phyloP scores from a whole-genome alignment of 2,888 invertebrate genomes.

The Aporophyla nigra region DNA sequence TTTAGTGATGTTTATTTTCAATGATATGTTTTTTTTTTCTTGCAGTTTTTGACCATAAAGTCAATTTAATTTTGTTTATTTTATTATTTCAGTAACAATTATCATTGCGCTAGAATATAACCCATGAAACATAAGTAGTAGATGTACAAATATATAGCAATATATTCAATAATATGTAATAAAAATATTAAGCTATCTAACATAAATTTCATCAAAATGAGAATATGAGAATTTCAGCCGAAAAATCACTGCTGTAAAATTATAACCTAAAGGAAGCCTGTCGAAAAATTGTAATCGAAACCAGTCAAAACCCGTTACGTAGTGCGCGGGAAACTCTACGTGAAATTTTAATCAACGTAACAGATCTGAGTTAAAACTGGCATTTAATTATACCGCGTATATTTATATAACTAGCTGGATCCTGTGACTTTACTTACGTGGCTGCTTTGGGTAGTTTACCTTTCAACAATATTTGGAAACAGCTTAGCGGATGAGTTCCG shows the following conservation, averaged over 20 bases:
- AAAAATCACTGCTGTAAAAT: constrained; percentile 50
- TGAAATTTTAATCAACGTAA: constrained; percentile 74
- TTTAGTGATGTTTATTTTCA: background rate
- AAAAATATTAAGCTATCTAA: background rate
- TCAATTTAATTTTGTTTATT: background rate
- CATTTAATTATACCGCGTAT: constrained; percentile 62
- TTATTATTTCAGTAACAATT: too few relatives aligned
- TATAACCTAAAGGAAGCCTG: constrained; percentile 52
- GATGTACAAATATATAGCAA: background rate
- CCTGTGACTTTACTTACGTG: constrained; percentile 46
- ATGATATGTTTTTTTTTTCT: background rate
- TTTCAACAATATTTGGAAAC: constrained; percentile 44
- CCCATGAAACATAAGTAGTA: background rate
- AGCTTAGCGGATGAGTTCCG: constrained; percentile 35
- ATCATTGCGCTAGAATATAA: background rate
- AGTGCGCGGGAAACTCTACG: constrained; percentile 47
- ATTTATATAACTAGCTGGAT: constrained; percentile 50
- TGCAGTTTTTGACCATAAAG: background rate
- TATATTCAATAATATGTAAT: background rate
- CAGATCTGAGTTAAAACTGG: constrained; percentile 66
- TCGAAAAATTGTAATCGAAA: constrained; percentile 63
- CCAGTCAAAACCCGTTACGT: constrained; percentile 53
- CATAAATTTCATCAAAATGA: constrained; percentile 19
- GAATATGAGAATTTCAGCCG: constrained; percentile 40
- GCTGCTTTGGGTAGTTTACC: constrained; percentile 44